These are phyloP conservation scores for Diadema setosum DNA, from an alignment of 35 echinoderm and acorn worm genomes.

Conservation along the genomic window DNA sequence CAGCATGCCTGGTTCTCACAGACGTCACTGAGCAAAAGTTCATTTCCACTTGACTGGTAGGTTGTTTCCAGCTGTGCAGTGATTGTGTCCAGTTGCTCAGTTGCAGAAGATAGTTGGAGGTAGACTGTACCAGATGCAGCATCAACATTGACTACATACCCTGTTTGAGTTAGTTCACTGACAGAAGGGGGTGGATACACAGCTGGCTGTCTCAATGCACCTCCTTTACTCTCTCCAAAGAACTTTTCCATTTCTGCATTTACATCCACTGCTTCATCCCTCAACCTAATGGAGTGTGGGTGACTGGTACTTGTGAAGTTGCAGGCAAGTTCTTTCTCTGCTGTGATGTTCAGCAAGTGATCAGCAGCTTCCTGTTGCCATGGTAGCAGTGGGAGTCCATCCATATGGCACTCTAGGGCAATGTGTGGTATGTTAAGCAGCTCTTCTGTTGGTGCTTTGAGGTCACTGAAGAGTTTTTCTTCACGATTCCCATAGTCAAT, in stretches of 20 bases:
- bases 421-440: neutral
- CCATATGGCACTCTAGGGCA: neutral
- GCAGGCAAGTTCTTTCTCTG: constrained; percentile 9
- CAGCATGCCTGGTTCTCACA: constrained; percentile 25
- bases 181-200: constrained; percentile 6
- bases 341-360: constrained; percentile 16
- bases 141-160: constrained; percentile 66
- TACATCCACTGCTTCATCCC: neutral
- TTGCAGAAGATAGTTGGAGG: constrained; percentile 31
- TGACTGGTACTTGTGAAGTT: neutral
- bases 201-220: neutral
- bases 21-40: neutral
- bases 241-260: neutral
- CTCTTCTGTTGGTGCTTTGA: neutral
- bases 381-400: neutral
- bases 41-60: neutral
- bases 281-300: neutral
- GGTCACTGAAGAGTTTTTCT: neutral
- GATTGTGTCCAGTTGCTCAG: constrained; percentile 22
- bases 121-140: constrained; percentile 35
- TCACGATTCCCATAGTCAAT: constrained; percentile 82
- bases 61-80: constrained; percentile 19
- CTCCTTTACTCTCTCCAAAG: neutral
- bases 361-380: neutral
- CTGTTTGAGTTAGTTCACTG: neutral